Evolutionary conservation across 2,113 vertebrate species (phyloP).

Genomic region (Cervus canadensis): DNA sequence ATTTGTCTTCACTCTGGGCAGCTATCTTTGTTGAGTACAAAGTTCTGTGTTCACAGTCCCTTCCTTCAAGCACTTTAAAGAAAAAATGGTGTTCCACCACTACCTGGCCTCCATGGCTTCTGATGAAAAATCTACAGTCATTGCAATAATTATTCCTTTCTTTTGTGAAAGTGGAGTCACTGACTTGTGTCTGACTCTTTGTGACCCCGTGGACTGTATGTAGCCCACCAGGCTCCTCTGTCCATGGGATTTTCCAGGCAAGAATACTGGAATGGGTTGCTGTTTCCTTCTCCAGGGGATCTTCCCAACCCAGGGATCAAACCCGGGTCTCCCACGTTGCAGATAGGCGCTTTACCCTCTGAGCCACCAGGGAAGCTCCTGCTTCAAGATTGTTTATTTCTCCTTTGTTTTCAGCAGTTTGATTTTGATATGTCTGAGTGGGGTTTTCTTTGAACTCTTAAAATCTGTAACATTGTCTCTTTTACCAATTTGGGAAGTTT

Average conservation of each 20-base stretch:
- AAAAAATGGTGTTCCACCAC: background rate
- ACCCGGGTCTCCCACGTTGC: background rate
- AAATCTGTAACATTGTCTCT: background rate
- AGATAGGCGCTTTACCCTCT: background rate
- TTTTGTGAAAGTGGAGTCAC: background rate
- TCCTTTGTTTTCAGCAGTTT: background rate
- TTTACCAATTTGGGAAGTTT: background rate
- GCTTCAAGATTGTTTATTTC: background rate
- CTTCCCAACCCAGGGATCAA: accelerated
- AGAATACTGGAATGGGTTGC: background rate
- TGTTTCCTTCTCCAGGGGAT: background rate
- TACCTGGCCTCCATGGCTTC: background rate
- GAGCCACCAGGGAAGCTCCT: background rate
- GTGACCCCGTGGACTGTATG: background rate
- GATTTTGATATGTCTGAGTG: background rate
- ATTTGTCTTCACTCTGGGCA: background rate
- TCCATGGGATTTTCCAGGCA: background rate
- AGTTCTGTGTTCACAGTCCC: background rate
- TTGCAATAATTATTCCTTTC: background rate
- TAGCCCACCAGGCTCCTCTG: accelerated
- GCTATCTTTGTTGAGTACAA: background rate
- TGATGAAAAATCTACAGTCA: background rate
- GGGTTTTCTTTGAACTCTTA: background rate
- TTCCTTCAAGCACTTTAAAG: background rate
- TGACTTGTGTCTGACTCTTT: background rate